Conservation (phyloP, 2,113 vertebrate genomes). For the Azemiops feae region DNA sequence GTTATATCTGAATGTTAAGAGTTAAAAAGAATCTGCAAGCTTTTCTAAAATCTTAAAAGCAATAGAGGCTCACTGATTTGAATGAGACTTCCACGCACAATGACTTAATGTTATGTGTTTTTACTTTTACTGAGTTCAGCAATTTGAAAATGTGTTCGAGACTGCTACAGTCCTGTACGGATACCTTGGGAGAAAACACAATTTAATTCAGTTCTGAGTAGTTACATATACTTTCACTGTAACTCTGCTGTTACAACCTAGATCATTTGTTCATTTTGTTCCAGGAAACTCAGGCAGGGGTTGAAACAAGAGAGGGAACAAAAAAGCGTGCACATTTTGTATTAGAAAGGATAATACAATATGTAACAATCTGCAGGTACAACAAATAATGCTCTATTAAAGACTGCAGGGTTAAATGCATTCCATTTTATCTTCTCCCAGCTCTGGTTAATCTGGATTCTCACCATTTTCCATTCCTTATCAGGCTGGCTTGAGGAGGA, state of each 20-base stretch:
- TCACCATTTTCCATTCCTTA: neutral
- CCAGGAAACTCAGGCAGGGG: slow-evolving; percentile 2
- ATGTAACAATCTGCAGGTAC: neutral
- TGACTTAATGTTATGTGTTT: neutral
- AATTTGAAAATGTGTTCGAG: neutral
- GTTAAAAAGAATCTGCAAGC: neutral
- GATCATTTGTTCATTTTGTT: neutral
- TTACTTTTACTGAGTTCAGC: neutral
- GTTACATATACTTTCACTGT: neutral
- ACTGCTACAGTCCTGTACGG: neutral
- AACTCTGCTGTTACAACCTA: slow-evolving; percentile 5
- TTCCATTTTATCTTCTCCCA: neutral
- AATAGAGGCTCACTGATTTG: neutral
- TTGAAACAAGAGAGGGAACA: neutral
- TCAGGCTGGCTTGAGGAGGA: neutral
- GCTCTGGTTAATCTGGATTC: neutral
- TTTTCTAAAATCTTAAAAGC: neutral
- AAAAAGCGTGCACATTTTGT: neutral
- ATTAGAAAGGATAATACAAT: neutral
- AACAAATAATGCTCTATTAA: neutral
- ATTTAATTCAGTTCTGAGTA: neutral
- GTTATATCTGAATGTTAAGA: slow-evolving; percentile 1
- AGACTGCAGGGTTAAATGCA: neutral
- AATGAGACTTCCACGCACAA: neutral
- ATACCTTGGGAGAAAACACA: neutral